Evolutionary conservation across 1,140 invertebrate genomes (phyloP), one percentile per base, ranked within the genome.

Genomic region (Drosophila novamexicana): DNA sequence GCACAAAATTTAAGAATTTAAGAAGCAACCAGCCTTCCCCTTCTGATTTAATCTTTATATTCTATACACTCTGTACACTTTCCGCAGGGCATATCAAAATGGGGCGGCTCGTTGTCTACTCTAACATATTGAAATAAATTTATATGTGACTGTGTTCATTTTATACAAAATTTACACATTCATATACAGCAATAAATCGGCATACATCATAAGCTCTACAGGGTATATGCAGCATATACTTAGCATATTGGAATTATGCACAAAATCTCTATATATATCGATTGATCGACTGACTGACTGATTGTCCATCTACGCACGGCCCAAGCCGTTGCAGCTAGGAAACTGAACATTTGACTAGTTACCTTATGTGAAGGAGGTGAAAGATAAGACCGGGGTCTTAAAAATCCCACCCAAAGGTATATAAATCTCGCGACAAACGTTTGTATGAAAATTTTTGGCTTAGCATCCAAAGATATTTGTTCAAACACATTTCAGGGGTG

Each of bases 101-200:
- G 5, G 16, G 1, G 6, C 45, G 45, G 10, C 45, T 49, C 45
- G 45, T 29, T 49, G 45, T 12, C 22, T 10, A 29, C 45, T 49
- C 45, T 49, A n/a, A 52, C 1, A 34, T 14, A 29, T 12, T 18
- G n/a, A 22, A 63, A 52, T 50, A 63, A 52, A 63, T 63, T 49
- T 42, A 22, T 63, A 36, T 47, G 18, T 49, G 47, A 52, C 1
- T 40, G 52, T 54, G 52, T 18, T 54, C 6, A 37, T 32, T 54
- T 54, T 54, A 8, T 54, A 54, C 1, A 34, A 54, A 54, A 37
- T 37, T 54, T 54, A 54, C 52, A 54, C 52, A 39, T 54, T 54
- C 52, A 37, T 37, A 54, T 37, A 14, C 32, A 16, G 52, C 52
- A 54, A 54, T 10, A 9, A 54, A 18, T 16, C n/a, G 6, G 6